Percentiles rank a stretch among this genome's conserved stretches.
These are phyloP conservation scores for Anthopleura xanthogrammica DNA, from an alignment of 92 coral and sea anemone genomes.

Conservation along the genomic window DNA sequence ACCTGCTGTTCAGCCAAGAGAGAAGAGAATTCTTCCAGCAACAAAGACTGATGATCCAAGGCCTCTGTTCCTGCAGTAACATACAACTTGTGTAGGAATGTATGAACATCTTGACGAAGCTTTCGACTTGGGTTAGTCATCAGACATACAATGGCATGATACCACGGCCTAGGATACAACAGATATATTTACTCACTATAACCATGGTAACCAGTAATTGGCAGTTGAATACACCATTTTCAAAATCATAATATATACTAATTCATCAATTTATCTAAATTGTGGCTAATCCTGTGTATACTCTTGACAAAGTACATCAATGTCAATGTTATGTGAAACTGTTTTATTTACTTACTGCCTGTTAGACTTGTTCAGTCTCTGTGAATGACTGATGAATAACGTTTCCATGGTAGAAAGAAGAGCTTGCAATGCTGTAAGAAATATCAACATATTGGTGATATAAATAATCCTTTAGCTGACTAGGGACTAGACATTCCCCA, in stretches of 20 bases:
- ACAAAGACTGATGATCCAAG: conserved; percentile 58
- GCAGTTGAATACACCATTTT: too few species aligned
- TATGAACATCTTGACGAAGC: conserved; percentile 55
- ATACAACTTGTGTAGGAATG: conserved; percentile 65
- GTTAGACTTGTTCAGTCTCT: conserved; percentile 62
- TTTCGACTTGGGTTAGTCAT: conserved; percentile 64
- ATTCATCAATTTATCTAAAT: not conserved
- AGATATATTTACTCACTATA: not conserved
- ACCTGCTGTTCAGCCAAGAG: conserved; percentile 78
- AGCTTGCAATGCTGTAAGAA: conserved; percentile 58
- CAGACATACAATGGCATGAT: conserved; percentile 69
- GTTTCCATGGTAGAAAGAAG: conserved; percentile 67
- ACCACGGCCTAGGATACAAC: conserved; percentile 71
- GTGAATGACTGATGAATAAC: conserved; percentile 69
- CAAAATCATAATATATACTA: too few species aligned
- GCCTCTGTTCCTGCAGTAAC: conserved; percentile 58
- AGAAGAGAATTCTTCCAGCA: conserved; percentile 72
- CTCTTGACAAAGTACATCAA: too few species aligned
- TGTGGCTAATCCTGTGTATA: not conserved
- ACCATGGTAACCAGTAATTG: not conserved
- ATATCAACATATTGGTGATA: not conserved
- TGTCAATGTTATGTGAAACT: not conserved
- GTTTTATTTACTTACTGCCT: conserved; percentile 55
- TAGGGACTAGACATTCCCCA: too few species aligned
- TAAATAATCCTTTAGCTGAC: not conserved